Percentiles rank a stretch among this genome's conserved stretches.
Conservation (phyloP, 1,140 invertebrate genomes). For the Drosophila insularis region DNA sequence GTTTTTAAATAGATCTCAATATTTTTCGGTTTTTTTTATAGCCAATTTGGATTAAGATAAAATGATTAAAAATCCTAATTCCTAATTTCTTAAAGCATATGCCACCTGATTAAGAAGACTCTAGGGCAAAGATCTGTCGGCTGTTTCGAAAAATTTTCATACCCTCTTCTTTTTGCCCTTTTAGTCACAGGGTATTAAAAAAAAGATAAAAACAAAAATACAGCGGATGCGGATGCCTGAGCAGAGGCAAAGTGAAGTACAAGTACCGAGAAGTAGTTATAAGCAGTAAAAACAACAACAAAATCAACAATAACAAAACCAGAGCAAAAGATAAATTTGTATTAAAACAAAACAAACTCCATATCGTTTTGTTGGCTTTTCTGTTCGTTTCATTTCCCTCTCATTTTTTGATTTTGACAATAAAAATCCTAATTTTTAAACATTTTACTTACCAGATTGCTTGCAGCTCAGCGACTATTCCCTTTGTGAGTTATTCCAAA, state of each 20-base stretch:
- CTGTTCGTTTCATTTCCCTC: neutral
- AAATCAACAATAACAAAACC: slow-evolving; percentile 45
- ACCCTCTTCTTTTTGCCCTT: neutral
- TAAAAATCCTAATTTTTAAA: slow-evolving; percentile 21
- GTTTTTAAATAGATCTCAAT: no score
- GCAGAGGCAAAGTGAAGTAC: slow-evolving; percentile 24
- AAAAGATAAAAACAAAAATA: slow-evolving; percentile 30
- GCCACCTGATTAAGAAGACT: no score
- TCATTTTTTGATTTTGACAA: neutral
- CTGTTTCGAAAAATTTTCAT: no score
- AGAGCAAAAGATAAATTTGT: slow-evolving; percentile 35
- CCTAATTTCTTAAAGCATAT: no score
- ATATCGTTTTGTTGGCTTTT: neutral
- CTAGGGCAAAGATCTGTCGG: no score
- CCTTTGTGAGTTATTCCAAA: slow-evolving; percentile 29
- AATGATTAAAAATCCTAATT: no score
- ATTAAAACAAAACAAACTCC: slow-evolving; percentile 29
- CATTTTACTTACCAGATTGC: slow-evolving; percentile 39
- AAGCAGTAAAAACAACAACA: slow-evolving; percentile 56
- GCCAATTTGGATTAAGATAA: no score
- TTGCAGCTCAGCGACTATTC: slow-evolving; percentile 25
- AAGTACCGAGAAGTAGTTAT: slow-evolving; percentile 27
- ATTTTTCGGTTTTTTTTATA: no score
- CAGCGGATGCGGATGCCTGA: slow-evolving; percentile 57
- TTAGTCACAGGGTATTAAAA: neutral